Percentiles rank a stretch among this genome's conserved stretches.
Conservation (phyloP, 1,140 invertebrate species). For the Trissolcus basalis region DNA sequence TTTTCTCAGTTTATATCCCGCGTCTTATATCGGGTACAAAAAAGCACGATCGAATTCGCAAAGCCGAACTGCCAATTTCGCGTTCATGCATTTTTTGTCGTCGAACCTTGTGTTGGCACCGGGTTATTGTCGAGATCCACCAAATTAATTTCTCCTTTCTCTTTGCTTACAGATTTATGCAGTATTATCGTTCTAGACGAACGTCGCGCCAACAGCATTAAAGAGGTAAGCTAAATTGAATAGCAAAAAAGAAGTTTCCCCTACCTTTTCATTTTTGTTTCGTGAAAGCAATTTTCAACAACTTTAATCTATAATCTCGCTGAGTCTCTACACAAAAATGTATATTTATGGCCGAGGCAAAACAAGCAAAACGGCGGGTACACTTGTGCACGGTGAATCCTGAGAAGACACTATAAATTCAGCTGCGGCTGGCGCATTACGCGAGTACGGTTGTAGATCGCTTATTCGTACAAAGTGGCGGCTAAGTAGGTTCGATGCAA, state of each 20-base stretch:
- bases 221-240: constrained; percentile 26
- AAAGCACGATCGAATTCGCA: too few species aligned
- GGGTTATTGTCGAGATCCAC: background rate
- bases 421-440: constrained; percentile 7
- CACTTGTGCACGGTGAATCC: background rate
- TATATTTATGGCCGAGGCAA: background rate
- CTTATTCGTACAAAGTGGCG: constrained; percentile 38
- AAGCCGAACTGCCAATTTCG: too few species aligned
- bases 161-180: constrained; percentile 45
- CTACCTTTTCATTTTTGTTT: too few species aligned
- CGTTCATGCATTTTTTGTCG: too few species aligned
- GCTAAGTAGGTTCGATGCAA: constrained; percentile 38
- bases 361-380: background rate
- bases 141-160: constrained; percentile 34
- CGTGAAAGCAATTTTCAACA: too few species aligned
- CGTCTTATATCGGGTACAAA: too few species aligned
- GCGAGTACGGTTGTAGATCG: constrained; percentile 9
- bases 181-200: constrained; percentile 42
- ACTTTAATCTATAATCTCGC: too few species aligned
- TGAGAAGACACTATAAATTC: constrained; percentile 19
- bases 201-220: constrained; percentile 20
- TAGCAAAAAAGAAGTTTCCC: too few species aligned
- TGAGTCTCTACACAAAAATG: background rate
- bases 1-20: too few species aligned
- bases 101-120: background rate